phyloP scores from a whole-genome alignment of 2,797 vertebrate species.

The Brotula barbata region DNA sequence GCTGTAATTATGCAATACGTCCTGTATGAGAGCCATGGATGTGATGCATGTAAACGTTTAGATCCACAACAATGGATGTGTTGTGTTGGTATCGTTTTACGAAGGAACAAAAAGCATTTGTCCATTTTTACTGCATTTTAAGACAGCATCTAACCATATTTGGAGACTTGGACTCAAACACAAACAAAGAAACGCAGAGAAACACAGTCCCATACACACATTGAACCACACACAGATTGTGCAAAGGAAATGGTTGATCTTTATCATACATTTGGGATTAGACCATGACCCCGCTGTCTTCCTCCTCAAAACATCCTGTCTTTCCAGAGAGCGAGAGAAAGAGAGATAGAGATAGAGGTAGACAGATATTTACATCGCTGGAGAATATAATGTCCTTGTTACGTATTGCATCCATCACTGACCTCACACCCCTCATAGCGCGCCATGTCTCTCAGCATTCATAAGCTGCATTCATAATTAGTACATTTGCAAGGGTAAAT shows the following conservation, averaged over 20 bases:
- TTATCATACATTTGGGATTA: conserved; percentile 53
- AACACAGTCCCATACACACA: conserved; percentile 4
- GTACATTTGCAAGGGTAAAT: too few relatives aligned
- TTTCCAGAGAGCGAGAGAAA: conserved; percentile 21
- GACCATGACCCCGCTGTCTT: conserved; percentile 52
- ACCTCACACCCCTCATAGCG: neutral
- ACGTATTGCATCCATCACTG: neutral
- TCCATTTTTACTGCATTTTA: neutral
- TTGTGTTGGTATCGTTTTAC: too few relatives aligned
- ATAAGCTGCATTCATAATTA: too few relatives aligned
- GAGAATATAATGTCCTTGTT: conserved; percentile 11
- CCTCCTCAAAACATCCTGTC: conserved; percentile 65
- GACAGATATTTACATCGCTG: conserved; percentile 7
- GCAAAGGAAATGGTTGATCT: conserved; percentile 65
- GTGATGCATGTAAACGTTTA: too few relatives aligned
- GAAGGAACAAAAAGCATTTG: too few relatives aligned
- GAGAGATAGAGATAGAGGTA: conserved; percentile 12
- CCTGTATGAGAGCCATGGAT: too few relatives aligned
- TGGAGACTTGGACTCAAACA: neutral
- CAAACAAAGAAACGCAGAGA: conserved; percentile 1
- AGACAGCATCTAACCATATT: neutral
- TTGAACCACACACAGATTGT: conserved; percentile 21
- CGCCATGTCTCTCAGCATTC: too few relatives aligned
- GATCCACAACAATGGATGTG: too few relatives aligned
- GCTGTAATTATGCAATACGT: too few relatives aligned